Base-by-base conservation (phyloP, 2,888 invertebrate genomes). In the Lissocephala sabroskyi region DNA sequence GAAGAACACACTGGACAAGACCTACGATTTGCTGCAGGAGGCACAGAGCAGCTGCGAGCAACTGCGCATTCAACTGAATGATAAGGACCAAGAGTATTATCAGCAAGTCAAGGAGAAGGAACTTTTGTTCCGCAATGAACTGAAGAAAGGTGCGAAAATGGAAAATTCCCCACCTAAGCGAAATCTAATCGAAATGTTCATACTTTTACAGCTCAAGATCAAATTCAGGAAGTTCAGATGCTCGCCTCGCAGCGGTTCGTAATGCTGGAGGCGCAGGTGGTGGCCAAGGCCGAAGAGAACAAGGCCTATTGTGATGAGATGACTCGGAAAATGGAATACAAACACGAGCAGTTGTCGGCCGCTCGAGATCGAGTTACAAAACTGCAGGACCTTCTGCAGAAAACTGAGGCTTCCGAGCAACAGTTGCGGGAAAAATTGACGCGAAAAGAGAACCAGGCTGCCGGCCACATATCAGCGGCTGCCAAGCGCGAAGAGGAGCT, bases 151-250 rank as follows among this genome's bases (percentile, higher is more conserved):
- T 85, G 59, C 51, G 46, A 19, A 13, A 1, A n/a, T n/a, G n/a
- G 0, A 9, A 6, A 32, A 13, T 32, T n/a, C 11, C 4, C 9
- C 6, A 29, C 16, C 13, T 16, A 29, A 28, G 14, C 47, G 7
- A 4, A 19, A 7, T 3, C 9, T 1, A 1, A 10, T 7, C 23
- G n/a, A 6, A 23, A 6, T 23, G 5, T 1, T n/a, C n/a, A n/a
- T n/a, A n/a, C n/a, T 2, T 2, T 5, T 83, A 1, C 78, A 89
- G 89, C 88, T 80, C 87, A 88, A 79, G 86, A 87, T 82, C 88
- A 86, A 83, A 80, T 88, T 80, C 84, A 53, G 49, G 82, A 84
- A 47, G 61, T 79, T 35, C 78, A 84, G 58, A 49, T 61, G 49
- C 59, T 68, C 45, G 79, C 82, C 30, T 78, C 80, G 53, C 74